A percentile compares a stretch with the other conserved stretches of the same genome.
Evolutionary conservation across 2,113 vertebrate genomes (phyloP).

Genomic region (Tyrannus savana): DNA sequence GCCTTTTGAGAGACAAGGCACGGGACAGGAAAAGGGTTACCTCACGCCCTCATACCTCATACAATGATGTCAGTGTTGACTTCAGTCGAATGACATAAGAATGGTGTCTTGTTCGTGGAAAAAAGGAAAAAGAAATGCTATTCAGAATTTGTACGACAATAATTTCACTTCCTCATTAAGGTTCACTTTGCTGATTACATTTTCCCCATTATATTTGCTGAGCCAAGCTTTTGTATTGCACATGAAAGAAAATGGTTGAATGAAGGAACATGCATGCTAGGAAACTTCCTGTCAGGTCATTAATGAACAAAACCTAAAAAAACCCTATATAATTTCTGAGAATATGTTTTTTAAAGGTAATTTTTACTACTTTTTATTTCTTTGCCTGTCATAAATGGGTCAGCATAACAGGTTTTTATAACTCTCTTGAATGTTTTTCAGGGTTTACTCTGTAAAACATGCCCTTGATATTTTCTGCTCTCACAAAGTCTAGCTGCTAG

Average conservation of each 20-base stretch:
- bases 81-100: neutral
- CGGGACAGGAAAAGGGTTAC: neutral
- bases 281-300: neutral
- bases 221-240: neutral
- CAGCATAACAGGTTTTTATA: neutral
- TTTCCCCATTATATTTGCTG: neutral
- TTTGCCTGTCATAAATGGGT: neutral
- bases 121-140: neutral
- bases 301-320: neutral
- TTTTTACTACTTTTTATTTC: neutral
- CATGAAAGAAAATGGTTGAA: neutral
- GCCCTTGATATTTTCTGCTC: neutral
- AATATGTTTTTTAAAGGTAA: neutral
- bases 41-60: neutral
- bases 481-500: neutral
- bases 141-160: neutral
- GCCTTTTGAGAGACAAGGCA: neutral
- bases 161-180: slow-evolving; percentile 32
- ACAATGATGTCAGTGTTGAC: neutral
- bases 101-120: neutral
- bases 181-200: neutral
- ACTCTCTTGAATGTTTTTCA: neutral
- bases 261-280: neutral
- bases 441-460: neutral
- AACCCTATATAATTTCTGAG: neutral